Conservation (phyloP, 30 jellyfish, hydroid and myxozoan species). For the Nemopilema nomurai region DNA sequence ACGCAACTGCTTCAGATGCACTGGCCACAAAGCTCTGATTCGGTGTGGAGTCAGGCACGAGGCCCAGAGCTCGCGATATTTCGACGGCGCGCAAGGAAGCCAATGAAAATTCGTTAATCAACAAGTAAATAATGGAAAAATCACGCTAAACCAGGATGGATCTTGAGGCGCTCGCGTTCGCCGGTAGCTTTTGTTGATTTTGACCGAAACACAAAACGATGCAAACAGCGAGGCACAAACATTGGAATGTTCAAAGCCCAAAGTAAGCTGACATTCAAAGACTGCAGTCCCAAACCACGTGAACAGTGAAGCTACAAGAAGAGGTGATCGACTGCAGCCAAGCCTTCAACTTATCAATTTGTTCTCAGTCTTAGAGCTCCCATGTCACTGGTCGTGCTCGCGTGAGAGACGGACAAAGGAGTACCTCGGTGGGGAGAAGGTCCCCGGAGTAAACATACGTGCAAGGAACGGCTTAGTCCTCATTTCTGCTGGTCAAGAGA, state of each 20-base stretch:
- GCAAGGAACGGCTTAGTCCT: too few relatives aligned
- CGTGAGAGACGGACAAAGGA: not conserved
- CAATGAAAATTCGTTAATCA: slow-evolving; percentile 34
- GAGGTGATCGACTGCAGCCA: not conserved
- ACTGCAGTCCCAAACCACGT: not conserved
- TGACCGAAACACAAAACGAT: not conserved
- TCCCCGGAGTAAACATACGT: too few relatives aligned
- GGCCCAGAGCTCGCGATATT: not conserved
- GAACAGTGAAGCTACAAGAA: not conserved
- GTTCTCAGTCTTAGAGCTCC: slow-evolving; percentile 4
- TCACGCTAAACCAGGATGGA: slow-evolving; percentile 43
- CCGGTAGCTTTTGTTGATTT: slow-evolving; percentile 21
- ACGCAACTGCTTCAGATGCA: not conserved
- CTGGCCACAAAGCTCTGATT: not conserved
- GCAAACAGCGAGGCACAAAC: slow-evolving; percentile 5
- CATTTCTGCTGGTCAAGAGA: not conserved
- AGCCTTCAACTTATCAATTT: slow-evolving; percentile 8
- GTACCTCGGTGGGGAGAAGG: not conserved
- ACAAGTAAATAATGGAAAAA: slow-evolving; percentile 21
- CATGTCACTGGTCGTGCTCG: not conserved
- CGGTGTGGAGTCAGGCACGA: not conserved
- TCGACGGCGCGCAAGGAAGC: slow-evolving; percentile 19
- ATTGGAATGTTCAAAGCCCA: slow-evolving; percentile 6
- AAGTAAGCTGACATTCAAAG: not conserved
- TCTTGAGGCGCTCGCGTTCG: slow-evolving; percentile 12